Percentiles rank a stretch among this genome's conserved stretches.
Evolutionary conservation across 2,113 vertebrate species (phyloP).

Genomic region (Silurus asotus): DNA sequence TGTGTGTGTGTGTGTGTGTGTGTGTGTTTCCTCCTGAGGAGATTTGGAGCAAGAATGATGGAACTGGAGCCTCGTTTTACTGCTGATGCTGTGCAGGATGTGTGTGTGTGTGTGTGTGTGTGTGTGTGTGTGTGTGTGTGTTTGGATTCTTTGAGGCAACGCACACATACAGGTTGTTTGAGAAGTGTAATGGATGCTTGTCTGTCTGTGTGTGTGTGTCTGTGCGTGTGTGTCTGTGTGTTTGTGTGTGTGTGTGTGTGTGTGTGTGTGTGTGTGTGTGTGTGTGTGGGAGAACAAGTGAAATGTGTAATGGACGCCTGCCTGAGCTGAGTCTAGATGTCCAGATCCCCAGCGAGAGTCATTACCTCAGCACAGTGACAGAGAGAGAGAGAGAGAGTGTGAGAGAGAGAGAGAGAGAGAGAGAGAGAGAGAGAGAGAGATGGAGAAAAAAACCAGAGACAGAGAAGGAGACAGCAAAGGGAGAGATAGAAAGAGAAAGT

Average conservation of each 20-base stretch:
- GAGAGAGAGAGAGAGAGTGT: constrained; percentile 63
- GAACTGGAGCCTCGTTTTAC: constrained; percentile 43
- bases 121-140: constrained; percentile 38
- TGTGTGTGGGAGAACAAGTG: constrained; percentile 13
- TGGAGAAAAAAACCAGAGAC: not conserved
- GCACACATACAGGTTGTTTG: constrained; percentile 51
- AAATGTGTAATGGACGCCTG: constrained; percentile 52
- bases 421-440: constrained; percentile 13
- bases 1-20: constrained; percentile 25
- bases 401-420: constrained; percentile 50
- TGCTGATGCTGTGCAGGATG: constrained; percentile 44
- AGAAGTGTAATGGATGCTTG: constrained; percentile 47
- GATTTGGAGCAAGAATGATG: constrained; percentile 48
- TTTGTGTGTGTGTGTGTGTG: constrained; percentile 6
- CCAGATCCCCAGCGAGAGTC: constrained; percentile 59
- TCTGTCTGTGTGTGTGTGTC: not conserved
- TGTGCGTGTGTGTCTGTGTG: too few relatives aligned
- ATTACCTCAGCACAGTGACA: constrained; percentile 61
- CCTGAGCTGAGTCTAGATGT: constrained; percentile 41
- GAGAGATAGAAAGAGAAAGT: not conserved
- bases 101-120: constrained; percentile 46
- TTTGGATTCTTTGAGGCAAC: constrained; percentile 47
- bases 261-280: constrained; percentile 30
- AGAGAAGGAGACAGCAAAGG: not conserved
- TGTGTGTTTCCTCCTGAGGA: constrained; percentile 44